Percentiles rank a stretch among this genome's conserved stretches.
Evolutionary conservation across 2,113 vertebrate species (phyloP).

Genomic region (Campylomormyrus numenius): DNA sequence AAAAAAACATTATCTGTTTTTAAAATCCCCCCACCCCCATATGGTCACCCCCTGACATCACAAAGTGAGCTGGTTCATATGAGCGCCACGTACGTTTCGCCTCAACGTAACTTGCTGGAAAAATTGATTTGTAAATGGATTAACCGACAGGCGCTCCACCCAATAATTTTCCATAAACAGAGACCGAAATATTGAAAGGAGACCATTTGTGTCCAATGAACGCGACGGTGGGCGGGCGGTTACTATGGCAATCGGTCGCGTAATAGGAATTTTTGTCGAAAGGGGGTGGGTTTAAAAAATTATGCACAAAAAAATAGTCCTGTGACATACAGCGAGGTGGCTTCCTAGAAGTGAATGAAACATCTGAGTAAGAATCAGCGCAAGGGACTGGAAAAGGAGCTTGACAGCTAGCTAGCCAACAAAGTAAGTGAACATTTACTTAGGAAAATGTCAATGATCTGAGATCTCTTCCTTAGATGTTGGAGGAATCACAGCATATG

Average conservation of each 20-base stretch:
- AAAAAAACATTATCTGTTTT: background rate
- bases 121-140: background rate
- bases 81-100: slow-evolving; percentile 59
- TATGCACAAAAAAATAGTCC: slow-evolving; percentile 5
- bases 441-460: background rate
- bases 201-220: slow-evolving; percentile 36
- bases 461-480: background rate
- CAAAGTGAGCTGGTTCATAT: background rate
- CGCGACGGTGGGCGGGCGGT: slow-evolving; percentile 37
- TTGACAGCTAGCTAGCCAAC: slow-evolving; percentile 7
- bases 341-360: slow-evolving; percentile 18
- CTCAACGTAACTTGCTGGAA: slow-evolving; percentile 38
- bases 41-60: slow-evolving; percentile 9
- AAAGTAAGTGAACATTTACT: slow-evolving; percentile 3
- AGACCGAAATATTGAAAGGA: background rate
- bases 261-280: slow-evolving; percentile 29
- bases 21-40: background rate
- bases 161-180: slow-evolving; percentile 50
- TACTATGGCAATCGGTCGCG: slow-evolving; percentile 39
- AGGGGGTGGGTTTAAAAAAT: background rate
- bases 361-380: background rate
- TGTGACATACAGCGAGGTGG: background rate
- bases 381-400: background rate
- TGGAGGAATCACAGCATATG: no score
- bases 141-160: slow-evolving; percentile 35